Base-by-base conservation (phyloP, 2,888 invertebrate genomes). In the Nebria brevicollis region DNA sequence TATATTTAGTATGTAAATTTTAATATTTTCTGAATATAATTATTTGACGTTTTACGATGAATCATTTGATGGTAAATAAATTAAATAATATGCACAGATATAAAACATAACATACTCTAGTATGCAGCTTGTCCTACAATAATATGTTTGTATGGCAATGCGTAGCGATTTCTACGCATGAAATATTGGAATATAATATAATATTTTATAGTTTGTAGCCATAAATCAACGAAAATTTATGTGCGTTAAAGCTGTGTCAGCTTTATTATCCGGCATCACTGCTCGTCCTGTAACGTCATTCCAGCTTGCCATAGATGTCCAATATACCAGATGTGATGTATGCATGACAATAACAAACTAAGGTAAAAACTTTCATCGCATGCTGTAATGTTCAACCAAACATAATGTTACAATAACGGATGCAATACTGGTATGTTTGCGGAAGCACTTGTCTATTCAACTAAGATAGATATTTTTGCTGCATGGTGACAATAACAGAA, bases 161-260 rank as follows among this genome's bases (percentile, higher is more conserved):
- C 70, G 26, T 70, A 26, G 70, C 26, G 70, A 70, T 75, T 80
- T 75, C 72, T 70, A 70, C 70, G 72, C 72, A 80, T 80, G 75
- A 80, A 80, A 80, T 80, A 80, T 75, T 65, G 80, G 75, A 75
- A 80, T 80, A 80, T 80, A 80, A 80, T 80, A 80, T 75, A 80
- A 80, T 70, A 75, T 80, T 80, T 80, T 80, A 80, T 80, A 80
- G 80, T 80, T 80, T 70, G 80, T 75, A 11, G 68, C 66, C 80
- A 80, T 80, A 80, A 80, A 80, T 80, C 72, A 72, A 64, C 66
- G 70, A 15, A 64, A 72, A 80, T 80, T 80, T 80, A 80, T 80
- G 80, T 72, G 41, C n/a, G 70, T 10, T 70, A 75, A 80, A 70
- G 66, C 75, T 64, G 70, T 80, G 80, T 80, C 80, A 80, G 80